phyloP scores from a whole-genome alignment of 2,797 vertebrate species.

The Amphiprion clarkii region DNA sequence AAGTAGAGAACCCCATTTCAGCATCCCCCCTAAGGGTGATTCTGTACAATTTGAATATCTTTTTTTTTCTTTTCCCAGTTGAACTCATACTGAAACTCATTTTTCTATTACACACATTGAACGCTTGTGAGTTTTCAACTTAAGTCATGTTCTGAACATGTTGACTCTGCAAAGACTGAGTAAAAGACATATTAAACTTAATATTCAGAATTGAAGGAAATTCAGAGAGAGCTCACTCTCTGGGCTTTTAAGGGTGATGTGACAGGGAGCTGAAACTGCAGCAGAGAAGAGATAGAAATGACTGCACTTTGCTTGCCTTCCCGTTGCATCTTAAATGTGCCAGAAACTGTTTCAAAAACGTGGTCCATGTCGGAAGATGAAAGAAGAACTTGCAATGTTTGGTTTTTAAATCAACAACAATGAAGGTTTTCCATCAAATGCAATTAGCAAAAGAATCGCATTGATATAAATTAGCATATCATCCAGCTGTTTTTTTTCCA shows the following conservation, averaged over 20 bases:
- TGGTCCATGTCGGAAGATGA: no score
- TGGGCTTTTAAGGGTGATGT: slow-evolving; percentile 3
- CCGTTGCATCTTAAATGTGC: no score
- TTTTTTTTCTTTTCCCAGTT: slow-evolving; percentile 8
- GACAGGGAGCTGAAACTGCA: neutral
- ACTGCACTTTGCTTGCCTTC: no score
- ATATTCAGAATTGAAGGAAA: neutral
- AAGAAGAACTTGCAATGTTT: no score
- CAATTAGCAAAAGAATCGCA: no score
- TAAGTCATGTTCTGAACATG: slow-evolving; percentile 44
- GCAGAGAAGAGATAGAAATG: neutral
- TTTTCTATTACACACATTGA: slow-evolving; percentile 52
- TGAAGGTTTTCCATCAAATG: neutral
- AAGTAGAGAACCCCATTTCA: slow-evolving; percentile 52
- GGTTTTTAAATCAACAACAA: no score
- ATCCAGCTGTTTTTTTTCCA: neutral
- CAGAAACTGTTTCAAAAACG: no score
- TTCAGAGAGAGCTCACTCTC: neutral
- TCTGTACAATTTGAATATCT: slow-evolving; percentile 53
- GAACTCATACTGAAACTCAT: slow-evolving; percentile 49
- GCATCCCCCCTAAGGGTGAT: slow-evolving; percentile 40
- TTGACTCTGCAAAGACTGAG: slow-evolving; percentile 43
- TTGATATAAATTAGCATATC: neutral
- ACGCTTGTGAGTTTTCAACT: slow-evolving; percentile 42
- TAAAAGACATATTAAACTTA: neutral